phyloP scores from a whole-genome alignment of 2,113 vertebrate genomes.

The Microcebus jonahi region DNA sequence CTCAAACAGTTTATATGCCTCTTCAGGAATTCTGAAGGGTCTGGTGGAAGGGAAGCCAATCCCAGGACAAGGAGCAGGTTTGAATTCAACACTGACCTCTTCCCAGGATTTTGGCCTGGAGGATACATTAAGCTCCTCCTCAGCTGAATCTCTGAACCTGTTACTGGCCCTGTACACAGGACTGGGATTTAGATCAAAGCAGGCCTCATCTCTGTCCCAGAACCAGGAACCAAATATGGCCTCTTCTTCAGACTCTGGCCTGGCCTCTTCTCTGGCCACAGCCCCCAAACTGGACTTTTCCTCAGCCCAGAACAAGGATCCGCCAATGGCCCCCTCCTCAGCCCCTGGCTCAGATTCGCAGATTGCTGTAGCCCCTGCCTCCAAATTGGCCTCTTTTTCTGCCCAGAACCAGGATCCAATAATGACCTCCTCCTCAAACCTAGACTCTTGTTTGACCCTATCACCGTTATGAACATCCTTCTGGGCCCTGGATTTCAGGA shows the following conservation, averaged over 20 bases:
- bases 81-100: slow-evolving; percentile 72
- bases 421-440: slow-evolving; percentile 73
- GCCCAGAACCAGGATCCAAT: slow-evolving; percentile 79
- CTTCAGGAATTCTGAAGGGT: slow-evolving; percentile 63
- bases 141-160: slow-evolving; percentile 61
- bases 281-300: slow-evolving; percentile 70
- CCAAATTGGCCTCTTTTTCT: slow-evolving; percentile 70
- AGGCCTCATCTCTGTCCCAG: slow-evolving; percentile 77
- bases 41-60: slow-evolving; percentile 65
- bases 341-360: slow-evolving; percentile 52
- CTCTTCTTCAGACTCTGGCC: slow-evolving; percentile 77
- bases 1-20: slow-evolving; percentile 38
- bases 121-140: slow-evolving; percentile 51
- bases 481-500: slow-evolving; percentile 35
- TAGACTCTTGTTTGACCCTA: slow-evolving; percentile 63
- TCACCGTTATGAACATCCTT: slow-evolving; percentile 54
- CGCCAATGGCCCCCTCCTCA: slow-evolving; percentile 71
- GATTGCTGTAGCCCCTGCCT: slow-evolving; percentile 55
- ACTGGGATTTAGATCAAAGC: slow-evolving; percentile 74
- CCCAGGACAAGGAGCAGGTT: slow-evolving; percentile 42
- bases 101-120: slow-evolving; percentile 75
- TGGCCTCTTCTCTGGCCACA: slow-evolving; percentile 66
- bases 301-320: slow-evolving; percentile 66
- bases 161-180: slow-evolving; percentile 67
- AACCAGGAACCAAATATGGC: slow-evolving; percentile 77